Evolutionary conservation across 2,888 invertebrate species (phyloP).

Genomic region (Drosophila phalerata): DNA sequence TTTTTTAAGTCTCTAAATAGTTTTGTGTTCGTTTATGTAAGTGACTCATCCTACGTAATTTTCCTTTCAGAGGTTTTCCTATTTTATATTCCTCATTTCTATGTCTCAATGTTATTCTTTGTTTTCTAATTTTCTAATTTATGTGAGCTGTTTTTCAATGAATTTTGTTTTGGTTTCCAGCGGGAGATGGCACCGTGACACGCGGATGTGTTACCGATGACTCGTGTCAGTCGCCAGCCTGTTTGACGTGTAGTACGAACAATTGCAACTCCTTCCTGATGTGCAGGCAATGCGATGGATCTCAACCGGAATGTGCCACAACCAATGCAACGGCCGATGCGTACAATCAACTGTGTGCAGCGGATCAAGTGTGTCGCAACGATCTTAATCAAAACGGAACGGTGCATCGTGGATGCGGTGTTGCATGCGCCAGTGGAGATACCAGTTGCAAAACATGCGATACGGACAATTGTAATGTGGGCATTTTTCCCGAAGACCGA

Average conservation of each 20-base stretch:
- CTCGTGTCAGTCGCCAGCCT: slow-evolving; percentile 24
- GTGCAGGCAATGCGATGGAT: slow-evolving; percentile 69
- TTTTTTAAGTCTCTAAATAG: too few species aligned
- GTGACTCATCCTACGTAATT: too few species aligned
- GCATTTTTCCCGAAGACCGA: slow-evolving; percentile 28
- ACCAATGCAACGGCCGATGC: slow-evolving; percentile 26
- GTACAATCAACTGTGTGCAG: slow-evolving; percentile 55
- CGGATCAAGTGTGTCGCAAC: slow-evolving; percentile 50
- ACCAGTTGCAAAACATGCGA: slow-evolving; percentile 28
- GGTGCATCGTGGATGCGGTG: slow-evolving; percentile 37
- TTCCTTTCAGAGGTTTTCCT: too few species aligned
- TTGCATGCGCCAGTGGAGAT: slow-evolving; percentile 1
- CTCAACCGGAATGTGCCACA: slow-evolving; percentile 56
- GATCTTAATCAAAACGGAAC: slow-evolving; percentile 32
- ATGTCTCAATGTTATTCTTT: too few species aligned
- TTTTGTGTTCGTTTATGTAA: too few species aligned
- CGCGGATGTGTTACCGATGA: slow-evolving; percentile 60
- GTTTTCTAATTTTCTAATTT: too few species aligned
- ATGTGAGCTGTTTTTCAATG: too few species aligned
- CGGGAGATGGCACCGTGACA: slow-evolving; percentile 27
- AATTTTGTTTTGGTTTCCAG: slow-evolving; percentile 13
- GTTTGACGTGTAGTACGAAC: slow-evolving; percentile 31
- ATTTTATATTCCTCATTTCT: too few species aligned
- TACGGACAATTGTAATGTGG: slow-evolving; percentile 38
- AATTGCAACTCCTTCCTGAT: slow-evolving; percentile 57